Conservation (phyloP, 2,797 vertebrate genomes). For the Girardinus metallicus region DNA sequence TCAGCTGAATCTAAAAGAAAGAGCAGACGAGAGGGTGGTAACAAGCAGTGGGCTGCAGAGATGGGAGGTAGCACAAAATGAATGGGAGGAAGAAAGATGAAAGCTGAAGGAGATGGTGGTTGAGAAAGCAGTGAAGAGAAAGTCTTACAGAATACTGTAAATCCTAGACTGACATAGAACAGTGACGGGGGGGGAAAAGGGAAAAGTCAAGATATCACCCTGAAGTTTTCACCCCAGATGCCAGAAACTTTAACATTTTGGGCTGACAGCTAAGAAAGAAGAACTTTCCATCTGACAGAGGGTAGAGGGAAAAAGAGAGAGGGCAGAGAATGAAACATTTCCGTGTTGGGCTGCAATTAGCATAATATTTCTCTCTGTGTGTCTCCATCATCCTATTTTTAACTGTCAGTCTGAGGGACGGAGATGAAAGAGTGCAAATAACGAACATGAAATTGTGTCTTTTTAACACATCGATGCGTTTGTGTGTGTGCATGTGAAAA, state of each 20-base stretch:
- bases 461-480: constrained; percentile 37
- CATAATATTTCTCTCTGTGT: constrained; percentile 48
- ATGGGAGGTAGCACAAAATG: constrained; percentile 1
- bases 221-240: constrained; percentile 38
- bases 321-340: constrained; percentile 34
- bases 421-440: constrained; percentile 57
- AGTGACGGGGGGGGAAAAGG: constrained; percentile 11
- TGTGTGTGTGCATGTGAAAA: background rate
- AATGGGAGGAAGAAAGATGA: constrained; percentile 11
- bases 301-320: constrained; percentile 16
- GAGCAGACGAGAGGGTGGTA: constrained; percentile 4
- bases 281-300: constrained; percentile 26
- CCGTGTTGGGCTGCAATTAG: constrained; percentile 51
- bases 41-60: background rate
- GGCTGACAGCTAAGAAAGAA: constrained; percentile 24
- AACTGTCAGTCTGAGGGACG: constrained; percentile 53
- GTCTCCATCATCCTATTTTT: constrained; percentile 61
- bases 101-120: constrained; percentile 8
- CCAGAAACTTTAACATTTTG: constrained; percentile 21
- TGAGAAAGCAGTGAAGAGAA: constrained; percentile 6
- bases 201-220: constrained; percentile 27
- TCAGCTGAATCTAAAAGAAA: constrained; percentile 4
- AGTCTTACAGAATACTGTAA: constrained; percentile 2
- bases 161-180: constrained; percentile 33
- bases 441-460: constrained; percentile 48